Base-by-base conservation (phyloP, 1,140 invertebrate genomes). In the Drosophila eugracilis region DNA sequence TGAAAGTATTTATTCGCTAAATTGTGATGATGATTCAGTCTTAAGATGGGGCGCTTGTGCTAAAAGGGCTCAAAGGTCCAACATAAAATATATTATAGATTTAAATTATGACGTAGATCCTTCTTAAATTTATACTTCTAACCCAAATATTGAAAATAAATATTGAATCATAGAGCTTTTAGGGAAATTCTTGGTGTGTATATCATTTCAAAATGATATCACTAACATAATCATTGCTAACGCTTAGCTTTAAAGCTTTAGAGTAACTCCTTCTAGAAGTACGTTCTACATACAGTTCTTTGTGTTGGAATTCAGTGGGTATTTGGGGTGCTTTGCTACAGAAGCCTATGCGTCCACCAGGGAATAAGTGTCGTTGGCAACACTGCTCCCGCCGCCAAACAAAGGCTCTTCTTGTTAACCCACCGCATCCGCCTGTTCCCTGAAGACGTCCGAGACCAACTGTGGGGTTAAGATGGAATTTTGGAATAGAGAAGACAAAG, bases 371-470 rank as follows among this genome's bases (percentile, higher is more conserved):
- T 3, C 21, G 2, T 2, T 24, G 42, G 22, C 21, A 45, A 44
- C 21, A 19, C 22, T 14, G 42, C 37, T 19, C 9, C 17, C 17
- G 37, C 17, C 9, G 17, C 37, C 9, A 10, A n/a, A 34, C 3
- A 53, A 14, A 26, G 30, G 19, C 22, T 21, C 49, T 54, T 48
- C 7, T 14, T 1, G 22, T 59, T 26, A 39, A 84, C 89, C 76
- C 71, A 91, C 83, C 77, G 85, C 85, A 78, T 90, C 79, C 24
- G 69, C 58, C 53, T 91, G 81, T 26, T 89, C 79, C 49, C 81
- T 73, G 63, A 90, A 91, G 17, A 90, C 83, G 21, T 91, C 89
- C 17, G 90, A 75, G 5, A 91, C 89, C 78, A 91, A 65, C 89
- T 90, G 50, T 34, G 22, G 52, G 4, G 42, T 9, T 9, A 6